Evolutionary conservation across 2,888 invertebrate species (phyloP).

Genomic region (Entomobrya multifasciata): DNA sequence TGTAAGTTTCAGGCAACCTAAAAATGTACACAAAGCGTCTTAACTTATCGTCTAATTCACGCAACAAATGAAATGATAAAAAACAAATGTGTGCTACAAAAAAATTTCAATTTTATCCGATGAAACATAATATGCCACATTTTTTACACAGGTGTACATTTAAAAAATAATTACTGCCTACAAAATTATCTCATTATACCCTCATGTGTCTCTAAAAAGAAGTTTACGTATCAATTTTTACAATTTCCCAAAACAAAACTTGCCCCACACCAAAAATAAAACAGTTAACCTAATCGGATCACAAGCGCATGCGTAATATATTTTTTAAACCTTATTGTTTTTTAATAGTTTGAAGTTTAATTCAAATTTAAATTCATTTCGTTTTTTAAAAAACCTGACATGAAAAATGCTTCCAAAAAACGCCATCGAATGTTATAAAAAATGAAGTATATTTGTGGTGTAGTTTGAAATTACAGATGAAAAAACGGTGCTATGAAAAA

Average conservation of each 20-base stretch:
- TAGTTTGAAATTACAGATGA: not conserved
- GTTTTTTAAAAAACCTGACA: not conserved
- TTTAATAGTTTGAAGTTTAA: no score
- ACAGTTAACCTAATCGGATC: no score
- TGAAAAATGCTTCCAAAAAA: slow-evolving; percentile 41
- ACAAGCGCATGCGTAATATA: no score
- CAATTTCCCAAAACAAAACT: no score
- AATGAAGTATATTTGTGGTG: not conserved
- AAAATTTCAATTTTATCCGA: slow-evolving; percentile 9
- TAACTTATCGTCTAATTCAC: not conserved
- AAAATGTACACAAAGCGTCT: no score
- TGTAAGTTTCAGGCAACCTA: no score
- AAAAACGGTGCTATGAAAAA: not conserved
- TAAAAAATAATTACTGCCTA: no score
- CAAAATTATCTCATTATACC: no score
- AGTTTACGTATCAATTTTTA: slow-evolving; percentile 10
- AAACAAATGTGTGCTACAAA: no score
- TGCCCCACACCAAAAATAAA: no score
- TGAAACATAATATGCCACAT: not conserved
- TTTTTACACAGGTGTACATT: not conserved
- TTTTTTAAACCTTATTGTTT: no score
- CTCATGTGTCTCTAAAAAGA: not conserved
- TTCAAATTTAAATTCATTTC: no score
- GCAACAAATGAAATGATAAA: not conserved
- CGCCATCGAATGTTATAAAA: slow-evolving; percentile 16